These are phyloP conservation scores for Ammodytes marinus DNA, from an alignment of 2,113 vertebrate species.

Conservation along the genomic window DNA sequence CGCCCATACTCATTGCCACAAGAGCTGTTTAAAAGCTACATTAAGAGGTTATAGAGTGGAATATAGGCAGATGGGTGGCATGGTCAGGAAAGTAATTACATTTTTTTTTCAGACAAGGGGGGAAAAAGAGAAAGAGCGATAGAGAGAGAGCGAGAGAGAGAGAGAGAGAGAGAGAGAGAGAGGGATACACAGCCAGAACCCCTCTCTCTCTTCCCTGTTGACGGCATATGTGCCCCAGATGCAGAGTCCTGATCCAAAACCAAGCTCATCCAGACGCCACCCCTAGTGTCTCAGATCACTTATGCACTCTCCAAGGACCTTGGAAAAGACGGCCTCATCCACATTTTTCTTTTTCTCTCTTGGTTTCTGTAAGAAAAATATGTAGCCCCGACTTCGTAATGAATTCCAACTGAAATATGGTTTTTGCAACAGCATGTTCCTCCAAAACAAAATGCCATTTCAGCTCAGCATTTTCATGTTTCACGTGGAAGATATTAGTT, in stretches of 20 bases:
- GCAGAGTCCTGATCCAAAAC: constrained; percentile 77
- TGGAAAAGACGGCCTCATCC: constrained; percentile 79
- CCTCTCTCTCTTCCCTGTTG: constrained; percentile 59
- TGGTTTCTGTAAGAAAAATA: constrained; percentile 77
- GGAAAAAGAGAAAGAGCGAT: constrained; percentile 42
- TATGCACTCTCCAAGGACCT: constrained; percentile 74
- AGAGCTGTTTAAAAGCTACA: constrained; percentile 18
- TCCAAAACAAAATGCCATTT: constrained; percentile 55
- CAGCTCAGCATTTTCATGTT: constrained; percentile 54
- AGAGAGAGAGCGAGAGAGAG: constrained; percentile 25
- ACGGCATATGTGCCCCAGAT: constrained; percentile 83
- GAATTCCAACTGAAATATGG: constrained; percentile 80
- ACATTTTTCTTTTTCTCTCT: constrained; percentile 72
- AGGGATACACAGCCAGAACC: constrained; percentile 47
- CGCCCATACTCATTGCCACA: neutral
- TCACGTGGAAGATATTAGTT: constrained; percentile 74
- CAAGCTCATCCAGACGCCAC: constrained; percentile 76
- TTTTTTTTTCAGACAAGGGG: constrained; percentile 41
- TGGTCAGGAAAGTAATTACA: constrained; percentile 13
- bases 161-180: neutral
- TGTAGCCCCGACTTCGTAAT: constrained; percentile 75
- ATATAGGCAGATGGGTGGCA: constrained; percentile 31
- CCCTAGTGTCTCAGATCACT: constrained; percentile 78
- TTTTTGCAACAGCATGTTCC: constrained; percentile 59
- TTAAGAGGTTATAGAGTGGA: neutral